Evolutionary conservation across 1,140 invertebrate species (phyloP).

Genomic region (Fopius arisanus): DNA sequence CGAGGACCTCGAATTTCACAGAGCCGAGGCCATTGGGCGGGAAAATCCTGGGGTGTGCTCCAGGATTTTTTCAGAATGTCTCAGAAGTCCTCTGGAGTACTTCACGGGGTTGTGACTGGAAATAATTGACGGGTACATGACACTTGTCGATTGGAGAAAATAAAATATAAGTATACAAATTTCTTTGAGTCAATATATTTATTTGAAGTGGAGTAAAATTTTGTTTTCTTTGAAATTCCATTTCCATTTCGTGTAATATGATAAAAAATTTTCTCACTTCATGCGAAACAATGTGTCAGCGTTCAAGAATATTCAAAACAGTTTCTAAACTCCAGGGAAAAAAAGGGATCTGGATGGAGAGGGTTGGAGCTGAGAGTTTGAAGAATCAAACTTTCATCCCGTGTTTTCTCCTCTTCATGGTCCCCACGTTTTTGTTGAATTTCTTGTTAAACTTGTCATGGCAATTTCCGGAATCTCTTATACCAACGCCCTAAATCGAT

Average conservation of each 20-base stretch:
- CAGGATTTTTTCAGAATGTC: conserved; percentile 70
- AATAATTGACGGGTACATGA: too few relatives aligned
- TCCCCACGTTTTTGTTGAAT: neutral
- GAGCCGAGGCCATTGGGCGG: conserved; percentile 71
- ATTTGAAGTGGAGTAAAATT: too few relatives aligned
- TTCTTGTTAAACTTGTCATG: conserved; percentile 36
- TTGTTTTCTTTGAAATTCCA: too few relatives aligned
- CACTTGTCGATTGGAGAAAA: neutral
- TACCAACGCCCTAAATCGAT: neutral
- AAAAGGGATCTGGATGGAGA: neutral
- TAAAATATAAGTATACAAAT: too few relatives aligned
- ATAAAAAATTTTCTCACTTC: too few relatives aligned
- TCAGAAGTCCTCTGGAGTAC: conserved; percentile 68
- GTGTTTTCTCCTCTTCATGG: conserved; percentile 12
- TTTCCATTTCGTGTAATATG: too few relatives aligned
- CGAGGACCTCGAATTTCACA: conserved; percentile 73
- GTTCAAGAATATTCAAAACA: too few relatives aligned
- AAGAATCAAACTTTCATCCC: conserved; percentile 22
- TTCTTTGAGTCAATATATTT: too few relatives aligned
- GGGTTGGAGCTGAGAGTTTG: neutral
- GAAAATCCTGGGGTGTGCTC: conserved; percentile 66
- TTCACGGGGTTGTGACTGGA: conserved; percentile 57
- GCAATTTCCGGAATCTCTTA: conserved; percentile 17
- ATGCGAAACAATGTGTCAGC: too few relatives aligned
- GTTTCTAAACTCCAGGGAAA: too few relatives aligned